Evolutionary conservation across 2,888 invertebrate species (phyloP), one percentile per base, ranked within the genome.

Genomic region (Chloromyia formosa): DNA sequence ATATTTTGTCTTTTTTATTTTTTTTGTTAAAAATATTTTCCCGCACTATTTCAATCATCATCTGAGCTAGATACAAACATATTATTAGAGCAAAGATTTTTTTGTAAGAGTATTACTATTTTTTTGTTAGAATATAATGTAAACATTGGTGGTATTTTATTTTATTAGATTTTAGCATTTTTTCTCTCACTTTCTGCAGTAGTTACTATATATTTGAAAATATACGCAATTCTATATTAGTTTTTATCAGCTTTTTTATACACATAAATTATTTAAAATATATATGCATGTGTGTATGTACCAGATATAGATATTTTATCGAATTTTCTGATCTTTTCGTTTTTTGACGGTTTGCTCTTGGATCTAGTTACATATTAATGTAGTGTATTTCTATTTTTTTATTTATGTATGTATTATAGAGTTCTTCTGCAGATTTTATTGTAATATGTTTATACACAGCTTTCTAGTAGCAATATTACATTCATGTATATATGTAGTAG

Each of bases 31-130:
- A 68, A 68, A 64, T 42, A 68, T 49, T 49, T 18, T 64, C 35
- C 12, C 20, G 66, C 61, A 27, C 35, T 61, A 61, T 7, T 68
- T 53, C 20, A 49, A n/a, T 45, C 23, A 20, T 22, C 49, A 49
- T 68, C 53, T 68, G 66, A 68, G 66, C 66, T 68, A 68, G 66
- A 68, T 68, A 68, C 66, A 68, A 68, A 68, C 66, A 68, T 68
- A 45, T 64, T 64, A 27, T 27, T 64, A 68, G 66, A 68, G 66
- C 66, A 68, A 68, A 68, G 22, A 49, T 42, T n/a, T 64, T 12
- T 64, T 23, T 61, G 12, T 16, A n/a, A 1, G 42, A 49, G 22
- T 53, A 68, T 20, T 49, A 68, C 20, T 49, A 18, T 58, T 14
- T 27, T 61, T 27, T 35, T 22, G 10, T 61, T n/a, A 61, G n/a